phyloP scores from a whole-genome alignment of 2,888 invertebrate genomes.

The Pomacea canaliculata region DNA sequence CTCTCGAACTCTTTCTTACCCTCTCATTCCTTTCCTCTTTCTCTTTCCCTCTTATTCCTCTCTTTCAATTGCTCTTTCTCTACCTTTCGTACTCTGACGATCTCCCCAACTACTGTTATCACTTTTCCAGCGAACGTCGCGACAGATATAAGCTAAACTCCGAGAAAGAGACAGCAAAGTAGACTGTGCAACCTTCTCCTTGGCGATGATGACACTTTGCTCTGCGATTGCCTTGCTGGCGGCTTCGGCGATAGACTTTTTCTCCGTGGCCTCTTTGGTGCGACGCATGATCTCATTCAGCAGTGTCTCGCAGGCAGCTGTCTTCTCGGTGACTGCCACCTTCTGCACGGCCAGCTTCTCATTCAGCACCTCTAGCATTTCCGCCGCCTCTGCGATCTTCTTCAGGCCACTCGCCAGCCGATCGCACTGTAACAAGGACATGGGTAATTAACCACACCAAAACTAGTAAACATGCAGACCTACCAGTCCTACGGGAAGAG shows the following conservation, averaged over 20 bases:
- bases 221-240: slow-evolving; percentile 87
- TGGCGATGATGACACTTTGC: slow-evolving; percentile 82
- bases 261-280: slow-evolving; percentile 76
- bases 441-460: too few relatives aligned
- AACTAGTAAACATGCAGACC: too few relatives aligned
- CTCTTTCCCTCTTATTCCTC: too few relatives aligned
- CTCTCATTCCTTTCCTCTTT: too few relatives aligned
- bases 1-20: neutral
- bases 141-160: too few relatives aligned
- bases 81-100: too few relatives aligned
- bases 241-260: slow-evolving; percentile 83
- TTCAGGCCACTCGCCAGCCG: slow-evolving; percentile 79
- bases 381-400: slow-evolving; percentile 88
- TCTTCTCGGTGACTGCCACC: slow-evolving; percentile 84
- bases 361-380: slow-evolving; percentile 84
- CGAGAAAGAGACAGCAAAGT: too few relatives aligned
- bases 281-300: slow-evolving; percentile 81
- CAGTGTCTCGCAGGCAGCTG: slow-evolving; percentile 83
- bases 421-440: slow-evolving; percentile 75
- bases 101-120: too few relatives aligned
- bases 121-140: too few relatives aligned
- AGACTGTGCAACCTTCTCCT: slow-evolving; percentile 77
- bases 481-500: too few relatives aligned
- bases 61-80: too few relatives aligned
- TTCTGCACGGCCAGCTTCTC: slow-evolving; percentile 85